Evolutionary conservation across 2,888 invertebrate species (phyloP), one percentile per base, ranked within the genome.

Genomic region (Busseola fusca): DNA sequence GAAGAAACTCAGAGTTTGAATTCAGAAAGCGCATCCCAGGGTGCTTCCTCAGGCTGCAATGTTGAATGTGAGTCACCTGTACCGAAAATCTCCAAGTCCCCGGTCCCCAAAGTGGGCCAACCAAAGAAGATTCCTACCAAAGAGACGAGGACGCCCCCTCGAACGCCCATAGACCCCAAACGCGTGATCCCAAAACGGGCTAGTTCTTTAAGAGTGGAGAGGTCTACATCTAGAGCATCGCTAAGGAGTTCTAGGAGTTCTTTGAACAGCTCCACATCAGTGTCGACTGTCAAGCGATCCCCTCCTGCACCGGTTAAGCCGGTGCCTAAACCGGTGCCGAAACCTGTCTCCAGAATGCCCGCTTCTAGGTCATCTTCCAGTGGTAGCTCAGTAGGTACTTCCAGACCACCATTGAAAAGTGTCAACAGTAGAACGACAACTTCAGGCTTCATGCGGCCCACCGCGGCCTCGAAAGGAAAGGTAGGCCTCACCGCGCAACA

Each of bases 1-100:
- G 98, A 98, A 90, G 98, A 98, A 93, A 98, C 98, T 0, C 98
- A 98, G 88, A 98, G 98, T 88, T 95, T 98, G 66, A 98, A 98
- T 87, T 98, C 98, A 0, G 98, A 98, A 90, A 98, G 98, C 12
- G 97, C 98, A 5, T 98, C 98, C 60, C 98, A 98, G 86, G 98
- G 98, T 58, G 98, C 98, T 3, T 98, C 98, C 0, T 98, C 98
- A 0, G 96, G 97, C 12, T 97, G 97, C 83, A 98, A 97, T 86
- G 96, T 97, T 3, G 97, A 97, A 81, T 96, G 96, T 58, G 96
- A 96, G 80, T 92, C 94, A 75, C 96, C 96, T 34, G 93, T 96
- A 66, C 93, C 95, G n/a, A 96, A 93, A 87, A 91, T 83, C 74
- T 84, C 87, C 78, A 96, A 92, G 86, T 89, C 90, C 60, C 93